Base-by-base conservation (phyloP, 2,888 invertebrate genomes). In the Mythimna loreyi region DNA sequence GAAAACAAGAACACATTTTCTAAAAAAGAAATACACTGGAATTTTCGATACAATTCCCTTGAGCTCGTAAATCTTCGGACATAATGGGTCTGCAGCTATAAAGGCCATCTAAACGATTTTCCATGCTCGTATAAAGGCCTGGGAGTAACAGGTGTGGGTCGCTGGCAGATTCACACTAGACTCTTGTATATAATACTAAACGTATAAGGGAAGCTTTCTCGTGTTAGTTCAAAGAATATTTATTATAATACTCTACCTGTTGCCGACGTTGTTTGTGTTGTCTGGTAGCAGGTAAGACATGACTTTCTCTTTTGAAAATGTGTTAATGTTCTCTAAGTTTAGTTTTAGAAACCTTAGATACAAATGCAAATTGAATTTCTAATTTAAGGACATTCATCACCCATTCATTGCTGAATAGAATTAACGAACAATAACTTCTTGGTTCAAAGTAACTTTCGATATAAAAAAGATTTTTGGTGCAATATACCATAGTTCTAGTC, bases 131-230 rank as follows among this genome's bases (percentile, higher is more conserved):
- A 58, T 6, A 69, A 57, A 58, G 21, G 64, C 61, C 52, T 73
- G 47, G 40, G 28, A 23, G 72, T 75, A 73, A 81, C 81, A 82
- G 81, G 78, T 83, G 78, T 59, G 23, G 21, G 43, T 33, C 40
- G 33, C 53, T 36, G 25, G 6, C 21, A 49, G 56, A 55, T 73
- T 71, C 61, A 59, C 70, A 65, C 49, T 16, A 74, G n/a, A 36
- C 19, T 3, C 21, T 74, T 28, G 23, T 25, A 49, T 19, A 62
- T 3, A 49, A n/a, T 52, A 23, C 25, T 16, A 21, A 2, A 9
- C 7, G 11, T 33, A 19, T 13, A 9, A 7, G 19, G 5, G 19
- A n/a, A 56, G 7, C 3, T 36, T 56, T 64, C 16, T 21, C 8
- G 11, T 43, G 11, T 40, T 21, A 13, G 4, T 55, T 30, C 11